phyloP scores from a whole-genome alignment of 2,797 vertebrate species.

The Ctenopoma multispine region DNA sequence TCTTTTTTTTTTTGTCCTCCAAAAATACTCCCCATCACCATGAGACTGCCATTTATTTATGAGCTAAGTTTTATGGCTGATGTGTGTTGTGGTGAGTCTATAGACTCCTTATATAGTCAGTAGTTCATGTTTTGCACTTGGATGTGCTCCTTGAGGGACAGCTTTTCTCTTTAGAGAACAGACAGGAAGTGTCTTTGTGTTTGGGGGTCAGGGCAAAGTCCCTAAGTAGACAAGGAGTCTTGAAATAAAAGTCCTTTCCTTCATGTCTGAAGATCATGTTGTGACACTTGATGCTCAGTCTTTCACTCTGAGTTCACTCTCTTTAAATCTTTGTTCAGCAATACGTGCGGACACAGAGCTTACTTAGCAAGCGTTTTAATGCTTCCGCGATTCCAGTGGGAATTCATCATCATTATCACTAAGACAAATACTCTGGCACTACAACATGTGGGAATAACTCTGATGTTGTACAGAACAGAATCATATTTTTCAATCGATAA shows the following conservation, averaged over 20 bases:
- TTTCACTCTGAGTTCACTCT: neutral
- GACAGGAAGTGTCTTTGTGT: slow-evolving; percentile 75
- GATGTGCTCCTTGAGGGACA: slow-evolving; percentile 48
- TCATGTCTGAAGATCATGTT: neutral
- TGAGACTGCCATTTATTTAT: slow-evolving; percentile 35
- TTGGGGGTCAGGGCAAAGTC: slow-evolving; percentile 47
- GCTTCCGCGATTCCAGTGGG: slow-evolving; percentile 36
- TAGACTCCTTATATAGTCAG: slow-evolving; percentile 73
- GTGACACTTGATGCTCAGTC: neutral
- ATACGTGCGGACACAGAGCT: slow-evolving; percentile 45
- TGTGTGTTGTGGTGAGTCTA: slow-evolving; percentile 30
- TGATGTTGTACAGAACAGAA: slow-evolving; percentile 31
- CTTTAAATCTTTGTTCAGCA: slow-evolving; percentile 13
- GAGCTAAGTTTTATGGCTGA: slow-evolving; percentile 10
- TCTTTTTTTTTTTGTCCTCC: neutral
- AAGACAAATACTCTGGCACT: slow-evolving; percentile 31
- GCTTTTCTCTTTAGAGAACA: slow-evolving; percentile 61
- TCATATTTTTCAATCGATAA: slow-evolving; percentile 46
- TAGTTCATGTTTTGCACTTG: slow-evolving; percentile 53
- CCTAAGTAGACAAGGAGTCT: slow-evolving; percentile 38
- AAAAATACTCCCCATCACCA: slow-evolving; percentile 1
- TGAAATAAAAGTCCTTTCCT: slow-evolving; percentile 53
- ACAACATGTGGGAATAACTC: slow-evolving; percentile 20
- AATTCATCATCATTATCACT: slow-evolving; percentile 43
- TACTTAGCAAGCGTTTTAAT: slow-evolving; percentile 37